Base-by-base conservation (phyloP, 2,888 invertebrate species). In the Sisyra terminalis region DNA sequence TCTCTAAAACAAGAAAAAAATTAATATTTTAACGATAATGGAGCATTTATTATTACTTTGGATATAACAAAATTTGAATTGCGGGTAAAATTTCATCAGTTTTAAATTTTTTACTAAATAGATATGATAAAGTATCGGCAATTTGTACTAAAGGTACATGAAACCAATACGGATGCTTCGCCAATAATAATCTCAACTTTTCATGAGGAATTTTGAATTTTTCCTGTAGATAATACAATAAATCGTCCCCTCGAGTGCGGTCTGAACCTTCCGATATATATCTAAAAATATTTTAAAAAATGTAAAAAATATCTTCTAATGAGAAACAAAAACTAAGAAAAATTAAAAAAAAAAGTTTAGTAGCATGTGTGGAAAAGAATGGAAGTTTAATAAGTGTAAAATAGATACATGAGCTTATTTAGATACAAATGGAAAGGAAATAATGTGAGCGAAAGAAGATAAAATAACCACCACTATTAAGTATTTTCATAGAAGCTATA, bases 11-110 rank as follows among this genome's bases (percentile, higher is more conserved):
- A n/a, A n/a, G n/a, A n/a, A n/a, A n/a, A n/a, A 38, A 18, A 16
- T 16, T 2, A 38, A 15, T 14, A 38, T 38, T 15, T 58, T 50
- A 16, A 61, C 45, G n/a, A 49, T 40, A 3, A 38, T 13, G 3
- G 58, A 42, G 46, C 61, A 61, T 47, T n/a, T 56, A 9, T 30
- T 58, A 69, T 70, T 62, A 82, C 80, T 65, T 61, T 6, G 82
- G 74, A 63, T 85, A 85, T 11, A 85, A 57, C 6, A 83, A 57
- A 24, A 83, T 56, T 45, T 75, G 73, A 41, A 79, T 63, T 51
- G 76, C 76, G 17, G 65, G 57, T 29, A 64, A 63, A 48, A 86
- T 74, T 29, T 71, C 70, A 4, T 64, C 52, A 41, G 61, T 57
- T 0, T 57, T 50, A 51, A 78, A 83, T 3, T 59, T 54, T 34